Evolutionary conservation across 2,113 vertebrate species (phyloP).

Genomic region (Daphoenositta chrysoptera): DNA sequence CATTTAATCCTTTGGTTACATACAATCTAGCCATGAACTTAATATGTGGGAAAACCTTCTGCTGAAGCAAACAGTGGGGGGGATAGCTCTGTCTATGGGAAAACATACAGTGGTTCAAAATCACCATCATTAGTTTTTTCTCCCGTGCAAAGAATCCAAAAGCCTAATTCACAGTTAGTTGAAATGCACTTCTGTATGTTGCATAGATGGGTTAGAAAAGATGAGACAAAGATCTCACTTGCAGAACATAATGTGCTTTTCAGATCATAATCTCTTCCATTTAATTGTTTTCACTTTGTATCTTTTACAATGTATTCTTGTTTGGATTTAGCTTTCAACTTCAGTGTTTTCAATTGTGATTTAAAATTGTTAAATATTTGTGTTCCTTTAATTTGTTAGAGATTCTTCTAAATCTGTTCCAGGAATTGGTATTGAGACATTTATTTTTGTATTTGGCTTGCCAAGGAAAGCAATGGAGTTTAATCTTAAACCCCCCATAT

Average conservation of each 20-base stretch:
- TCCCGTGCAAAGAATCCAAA: not conserved
- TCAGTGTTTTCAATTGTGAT: not conserved
- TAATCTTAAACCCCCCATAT: not conserved
- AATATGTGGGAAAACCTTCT: not conserved
- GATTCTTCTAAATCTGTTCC: slow-evolving; percentile 11
- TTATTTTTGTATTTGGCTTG: slow-evolving; percentile 22
- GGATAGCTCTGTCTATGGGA: not conserved
- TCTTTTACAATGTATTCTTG: not conserved
- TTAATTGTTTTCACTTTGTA: not conserved
- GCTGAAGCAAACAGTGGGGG: not conserved
- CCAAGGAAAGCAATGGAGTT: slow-evolving; percentile 37
- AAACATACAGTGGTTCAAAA: not conserved
- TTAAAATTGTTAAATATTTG: slow-evolving; percentile 19
- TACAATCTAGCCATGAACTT: not conserved
- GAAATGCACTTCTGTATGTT: not conserved
- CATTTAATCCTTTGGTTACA: not conserved
- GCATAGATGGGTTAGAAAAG: not conserved
- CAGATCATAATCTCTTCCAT: not conserved
- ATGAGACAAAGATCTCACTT: not conserved
- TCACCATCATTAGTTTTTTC: not conserved
- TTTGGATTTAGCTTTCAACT: slow-evolving; percentile 12
- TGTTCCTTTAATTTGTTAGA: slow-evolving; percentile 12
- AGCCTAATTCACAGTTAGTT: not conserved
- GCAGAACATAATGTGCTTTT: not conserved
- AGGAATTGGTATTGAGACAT: slow-evolving; percentile 1